Evolutionary conservation across 2,113 vertebrate species (phyloP).

Genomic region (Murina feae): DNA sequence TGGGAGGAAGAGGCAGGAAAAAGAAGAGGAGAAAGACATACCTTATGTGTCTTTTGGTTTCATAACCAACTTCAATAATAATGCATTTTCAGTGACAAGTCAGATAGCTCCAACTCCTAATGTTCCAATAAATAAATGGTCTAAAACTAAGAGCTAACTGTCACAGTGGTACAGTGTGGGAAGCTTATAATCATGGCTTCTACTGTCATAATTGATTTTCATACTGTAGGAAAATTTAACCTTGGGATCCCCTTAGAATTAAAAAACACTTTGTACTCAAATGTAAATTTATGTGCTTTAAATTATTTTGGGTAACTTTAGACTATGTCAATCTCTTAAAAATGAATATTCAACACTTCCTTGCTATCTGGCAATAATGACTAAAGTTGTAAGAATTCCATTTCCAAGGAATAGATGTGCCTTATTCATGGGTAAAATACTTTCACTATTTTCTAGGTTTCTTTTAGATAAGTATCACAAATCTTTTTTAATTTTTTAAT

Average conservation of each 20-base stretch:
- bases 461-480: slow-evolving; percentile 61
- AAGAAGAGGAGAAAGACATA: neutral
- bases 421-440: slow-evolving; percentile 61
- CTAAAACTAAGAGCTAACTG: slow-evolving; percentile 83
- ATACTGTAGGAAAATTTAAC: slow-evolving; percentile 83
- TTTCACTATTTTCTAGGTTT: slow-evolving; percentile 72
- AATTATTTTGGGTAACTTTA: slow-evolving; percentile 70
- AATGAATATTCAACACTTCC: slow-evolving; percentile 65
- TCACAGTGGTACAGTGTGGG: slow-evolving; percentile 78
- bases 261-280: slow-evolving; percentile 67
- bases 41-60: slow-evolving; percentile 63
- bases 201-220: slow-evolving; percentile 82
- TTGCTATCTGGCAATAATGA: slow-evolving; percentile 53
- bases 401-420: slow-evolving; percentile 64
- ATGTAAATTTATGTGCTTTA: slow-evolving; percentile 66
- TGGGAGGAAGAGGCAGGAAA: neutral
- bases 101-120: slow-evolving; percentile 71
- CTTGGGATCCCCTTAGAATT: slow-evolving; percentile 74
- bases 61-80: slow-evolving; percentile 66
- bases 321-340: slow-evolving; percentile 66
- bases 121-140: slow-evolving; percentile 79
- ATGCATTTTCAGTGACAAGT: slow-evolving; percentile 75
- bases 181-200: slow-evolving; percentile 78
- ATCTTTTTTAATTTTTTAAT: slow-evolving; percentile 41
- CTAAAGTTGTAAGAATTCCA: slow-evolving; percentile 53